Base-by-base conservation (phyloP, 2,113 vertebrate genomes). In the Sminthopsis crassicaudata region DNA sequence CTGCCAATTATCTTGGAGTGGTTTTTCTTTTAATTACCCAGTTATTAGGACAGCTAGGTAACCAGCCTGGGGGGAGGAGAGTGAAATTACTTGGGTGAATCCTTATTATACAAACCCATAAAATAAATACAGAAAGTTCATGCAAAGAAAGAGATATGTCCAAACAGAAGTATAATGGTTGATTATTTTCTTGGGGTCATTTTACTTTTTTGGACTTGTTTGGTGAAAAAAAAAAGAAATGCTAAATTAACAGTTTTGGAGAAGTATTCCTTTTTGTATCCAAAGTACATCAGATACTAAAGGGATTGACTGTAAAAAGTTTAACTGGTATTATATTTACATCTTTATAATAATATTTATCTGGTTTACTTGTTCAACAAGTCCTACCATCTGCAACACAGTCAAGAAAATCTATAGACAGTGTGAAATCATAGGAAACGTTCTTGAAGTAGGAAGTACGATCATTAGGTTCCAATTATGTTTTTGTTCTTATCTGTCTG, bases 11-110 rank as follows among this genome's bases (percentile, higher is more conserved):
- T 97, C 95, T 84, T 98, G 89, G 96, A 98, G 96, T 97, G 91
- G 84, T 96, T 98, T 98, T 98, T 52, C 94, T 98, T 98, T 98
- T 98, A 98, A 98, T 98, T 98, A 97, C 89, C 6, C 93, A 91
- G 93, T 96, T 97, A 97, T 98, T 98, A 98, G 94, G 92, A 95
- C 93, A 97, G 96, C 94, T 96, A 95, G 97, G 96, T 97, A 97
- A 96, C 98, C 96, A 98, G 96, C 97, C 96, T 90, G 8, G 52
- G 95, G 97, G 96, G 96, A 97, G 93, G 46, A 2, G 94, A 91
- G 27, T 30, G 76, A 90, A 90, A 93, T 51, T 36, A 57, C 51
- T 48, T 22, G 53, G 95, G 53, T 9, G 48, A 94, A 95, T 97
- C 92, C 51, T 97, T 96, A 53, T 60, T 94, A 96, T 94, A 84